A percentile compares a stretch with the other conserved stretches of the same genome.
Conservation (phyloP, 2,113 vertebrate species). For the Calidris pygmaea region DNA sequence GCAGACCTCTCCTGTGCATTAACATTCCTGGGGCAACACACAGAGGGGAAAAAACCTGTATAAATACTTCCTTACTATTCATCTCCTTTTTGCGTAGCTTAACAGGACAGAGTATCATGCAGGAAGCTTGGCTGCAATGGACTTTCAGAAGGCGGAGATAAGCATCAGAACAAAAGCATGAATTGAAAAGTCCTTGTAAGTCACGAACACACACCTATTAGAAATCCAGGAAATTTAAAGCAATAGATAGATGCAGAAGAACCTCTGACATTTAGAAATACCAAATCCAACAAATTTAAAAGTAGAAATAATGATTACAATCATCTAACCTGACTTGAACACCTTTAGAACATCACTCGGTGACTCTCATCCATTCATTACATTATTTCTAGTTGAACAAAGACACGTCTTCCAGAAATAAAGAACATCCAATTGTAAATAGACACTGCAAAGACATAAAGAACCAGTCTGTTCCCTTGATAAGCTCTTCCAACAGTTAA, state of each 20-base stretch:
- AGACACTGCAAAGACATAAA: neutral
- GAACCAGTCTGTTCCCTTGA: neutral
- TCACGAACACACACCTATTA: neutral
- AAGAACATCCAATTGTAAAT: neutral
- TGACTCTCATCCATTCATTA: neutral
- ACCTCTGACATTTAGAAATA: neutral
- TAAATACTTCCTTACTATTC: neutral
- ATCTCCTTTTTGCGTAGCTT: neutral
- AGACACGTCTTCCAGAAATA: neutral
- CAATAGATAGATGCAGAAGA: neutral
- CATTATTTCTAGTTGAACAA: neutral
- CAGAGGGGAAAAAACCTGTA: neutral
- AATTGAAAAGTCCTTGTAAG: neutral
- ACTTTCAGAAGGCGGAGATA: neutral
- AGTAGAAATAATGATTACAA: neutral
- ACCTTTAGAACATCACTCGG: neutral
- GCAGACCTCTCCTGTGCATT: neutral
- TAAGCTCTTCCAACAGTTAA: neutral
- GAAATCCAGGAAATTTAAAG: neutral
- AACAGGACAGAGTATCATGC: neutral
- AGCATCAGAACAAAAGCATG: neutral
- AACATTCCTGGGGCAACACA: neutral
- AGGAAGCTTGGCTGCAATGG: neutral
- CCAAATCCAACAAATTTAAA: neutral
- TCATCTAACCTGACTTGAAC: neutral